Conservation (phyloP, 2,797 vertebrate genomes). For the Pygocentrus nattereri region DNA sequence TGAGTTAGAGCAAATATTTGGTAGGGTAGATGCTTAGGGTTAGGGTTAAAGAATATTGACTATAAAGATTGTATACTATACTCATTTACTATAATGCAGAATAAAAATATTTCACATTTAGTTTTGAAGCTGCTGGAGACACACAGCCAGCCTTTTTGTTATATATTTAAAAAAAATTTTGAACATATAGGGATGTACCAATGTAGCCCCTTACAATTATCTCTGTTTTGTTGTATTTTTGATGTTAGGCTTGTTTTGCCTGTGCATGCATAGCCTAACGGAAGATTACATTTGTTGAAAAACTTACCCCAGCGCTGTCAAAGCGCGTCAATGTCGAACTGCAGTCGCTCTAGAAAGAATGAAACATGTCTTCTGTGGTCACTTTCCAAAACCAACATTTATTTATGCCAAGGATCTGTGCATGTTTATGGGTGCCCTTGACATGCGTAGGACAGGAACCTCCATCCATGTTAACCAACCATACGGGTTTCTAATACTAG, state of each 20-base stretch:
- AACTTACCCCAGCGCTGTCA: background rate
- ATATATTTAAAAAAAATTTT: background rate
- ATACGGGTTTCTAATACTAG: background rate
- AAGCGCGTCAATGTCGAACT: conserved; percentile 23
- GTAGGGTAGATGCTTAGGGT: no score
- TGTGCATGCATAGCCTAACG: background rate
- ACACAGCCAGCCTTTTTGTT: background rate
- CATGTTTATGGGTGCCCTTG: conserved; percentile 1
- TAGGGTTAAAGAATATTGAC: no score
- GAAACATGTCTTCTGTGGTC: conserved; percentile 26
- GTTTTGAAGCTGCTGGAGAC: background rate
- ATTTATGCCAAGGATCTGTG: conserved; percentile 22
- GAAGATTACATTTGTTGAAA: background rate
- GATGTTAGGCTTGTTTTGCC: background rate
- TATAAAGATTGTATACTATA: no score
- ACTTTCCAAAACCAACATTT: conserved; percentile 18
- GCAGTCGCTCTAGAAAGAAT: conserved; percentile 6
- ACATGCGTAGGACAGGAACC: background rate
- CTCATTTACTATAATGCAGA: background rate
- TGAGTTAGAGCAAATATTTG: no score
- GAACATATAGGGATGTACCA: background rate
- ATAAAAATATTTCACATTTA: no score
- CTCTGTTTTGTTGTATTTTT: background rate
- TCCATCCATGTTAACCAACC: background rate
- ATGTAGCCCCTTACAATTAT: background rate